A percentile compares a stretch with the other conserved stretches of the same genome.
Evolutionary conservation across 2,797 vertebrate genomes (phyloP).

Genomic region (Myioborus miniatus): DNA sequence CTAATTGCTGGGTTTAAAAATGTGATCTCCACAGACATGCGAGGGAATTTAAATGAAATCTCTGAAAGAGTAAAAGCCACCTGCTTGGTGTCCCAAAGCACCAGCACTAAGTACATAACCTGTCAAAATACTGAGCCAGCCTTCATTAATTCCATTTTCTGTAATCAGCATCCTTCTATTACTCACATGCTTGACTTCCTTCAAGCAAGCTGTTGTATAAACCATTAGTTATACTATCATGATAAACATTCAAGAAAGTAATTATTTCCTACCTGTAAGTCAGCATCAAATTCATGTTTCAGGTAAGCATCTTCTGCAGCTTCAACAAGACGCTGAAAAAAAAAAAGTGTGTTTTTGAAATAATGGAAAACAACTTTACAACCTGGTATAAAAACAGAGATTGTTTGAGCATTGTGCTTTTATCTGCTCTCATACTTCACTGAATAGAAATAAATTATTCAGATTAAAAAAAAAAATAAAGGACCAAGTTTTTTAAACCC

Average conservation of each 20-base stretch:
- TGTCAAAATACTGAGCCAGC: background rate
- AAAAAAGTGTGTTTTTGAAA: background rate
- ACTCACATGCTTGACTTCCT: background rate
- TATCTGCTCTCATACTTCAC: background rate
- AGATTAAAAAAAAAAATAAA: background rate
- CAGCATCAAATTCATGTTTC: constrained; percentile 94
- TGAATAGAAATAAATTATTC: background rate
- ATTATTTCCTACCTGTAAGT: constrained; percentile 87
- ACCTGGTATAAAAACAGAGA: background rate
- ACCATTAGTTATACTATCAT: background rate
- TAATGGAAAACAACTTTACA: background rate
- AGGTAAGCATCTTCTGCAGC: constrained; percentile 95
- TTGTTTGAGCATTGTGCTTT: background rate
- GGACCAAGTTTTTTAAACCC: background rate
- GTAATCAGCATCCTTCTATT: background rate
- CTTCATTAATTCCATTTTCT: background rate
- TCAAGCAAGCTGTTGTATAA: background rate
- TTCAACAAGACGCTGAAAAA: constrained; percentile 89
- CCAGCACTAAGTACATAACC: background rate
- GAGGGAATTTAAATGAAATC: background rate
- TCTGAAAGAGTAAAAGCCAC: background rate
- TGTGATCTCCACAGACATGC: background rate
- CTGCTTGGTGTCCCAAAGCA: background rate
- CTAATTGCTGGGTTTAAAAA: constrained; percentile 9
- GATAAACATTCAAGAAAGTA: background rate